phyloP scores from a whole-genome alignment of 2,113 vertebrate species.

The Potamarius usumacintae region DNA sequence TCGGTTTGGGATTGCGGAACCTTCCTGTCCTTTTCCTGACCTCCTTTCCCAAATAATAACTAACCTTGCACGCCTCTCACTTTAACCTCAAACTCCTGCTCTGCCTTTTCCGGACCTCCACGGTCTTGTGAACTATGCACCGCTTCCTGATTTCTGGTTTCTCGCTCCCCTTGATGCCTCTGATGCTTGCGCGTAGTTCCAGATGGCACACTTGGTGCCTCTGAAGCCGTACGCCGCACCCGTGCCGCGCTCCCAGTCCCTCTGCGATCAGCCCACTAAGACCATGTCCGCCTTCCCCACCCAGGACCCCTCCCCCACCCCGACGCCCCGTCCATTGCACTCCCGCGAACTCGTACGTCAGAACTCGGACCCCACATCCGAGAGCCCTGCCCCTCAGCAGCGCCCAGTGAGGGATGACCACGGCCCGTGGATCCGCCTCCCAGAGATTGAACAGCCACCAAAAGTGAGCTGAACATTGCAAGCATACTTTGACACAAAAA shows the following conservation, averaged over 20 bases:
- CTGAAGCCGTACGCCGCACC: slow-evolving; percentile 89
- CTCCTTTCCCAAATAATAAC: neutral
- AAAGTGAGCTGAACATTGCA: slow-evolving; percentile 70
- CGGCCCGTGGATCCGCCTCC: slow-evolving; percentile 83
- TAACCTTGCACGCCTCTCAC: neutral
- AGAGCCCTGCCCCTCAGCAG: slow-evolving; percentile 78
- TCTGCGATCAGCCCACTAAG: slow-evolving; percentile 89
- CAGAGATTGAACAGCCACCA: slow-evolving; percentile 82
- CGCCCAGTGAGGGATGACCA: slow-evolving; percentile 73
- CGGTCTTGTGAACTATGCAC: neutral
- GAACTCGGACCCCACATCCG: slow-evolving; percentile 90
- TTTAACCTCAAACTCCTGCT: neutral
- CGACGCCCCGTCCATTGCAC: slow-evolving; percentile 72
- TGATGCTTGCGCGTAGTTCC: slow-evolving; percentile 75
- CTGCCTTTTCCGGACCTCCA: neutral
- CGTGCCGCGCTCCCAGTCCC: slow-evolving; percentile 89
- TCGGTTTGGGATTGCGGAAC: neutral
- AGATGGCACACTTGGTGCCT: slow-evolving; percentile 88
- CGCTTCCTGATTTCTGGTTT: neutral
- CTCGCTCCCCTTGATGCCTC: neutral
- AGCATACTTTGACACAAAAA: neutral
- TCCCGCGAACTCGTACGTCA: slow-evolving; percentile 84
- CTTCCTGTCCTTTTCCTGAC: slow-evolving; percentile 17
- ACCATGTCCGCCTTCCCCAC: slow-evolving; percentile 87
- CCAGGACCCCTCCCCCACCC: slow-evolving; percentile 78